Evolutionary conservation across 2,888 invertebrate species (phyloP).

Genomic region (Apotomis capreana): DNA sequence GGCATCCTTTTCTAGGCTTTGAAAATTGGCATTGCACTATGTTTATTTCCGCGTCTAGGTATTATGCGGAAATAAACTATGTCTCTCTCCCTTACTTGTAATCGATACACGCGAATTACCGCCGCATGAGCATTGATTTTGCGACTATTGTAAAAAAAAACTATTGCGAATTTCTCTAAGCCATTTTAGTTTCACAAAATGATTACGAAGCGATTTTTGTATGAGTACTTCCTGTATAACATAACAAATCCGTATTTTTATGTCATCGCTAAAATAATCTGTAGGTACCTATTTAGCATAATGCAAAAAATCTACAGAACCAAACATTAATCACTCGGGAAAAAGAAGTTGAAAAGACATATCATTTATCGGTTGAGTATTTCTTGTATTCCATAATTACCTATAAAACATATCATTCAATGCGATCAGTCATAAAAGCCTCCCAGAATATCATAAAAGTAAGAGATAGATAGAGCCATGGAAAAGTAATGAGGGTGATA

Average conservation of each 20-base stretch:
- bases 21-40: too few species aligned
- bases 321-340: not conserved
- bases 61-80: too few species aligned
- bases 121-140: too few species aligned
- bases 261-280: conserved; percentile 3
- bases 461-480: conserved; percentile 19
- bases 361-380: not conserved
- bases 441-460: conserved; percentile 6
- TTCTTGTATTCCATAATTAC: not conserved
- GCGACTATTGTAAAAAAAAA: too few species aligned
- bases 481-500: conserved; percentile 40
- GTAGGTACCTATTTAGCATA: not conserved
- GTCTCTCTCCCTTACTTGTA: too few species aligned
- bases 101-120: too few species aligned
- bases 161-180: too few species aligned
- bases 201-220: too few species aligned
- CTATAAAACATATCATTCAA: conserved; percentile 7
- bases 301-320: not conserved
- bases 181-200: too few species aligned
- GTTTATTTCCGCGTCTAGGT: too few species aligned
- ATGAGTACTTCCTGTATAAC: too few species aligned
- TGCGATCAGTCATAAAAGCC: conserved; percentile 7
- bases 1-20: too few species aligned
- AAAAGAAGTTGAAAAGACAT: not conserved
- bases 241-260: not conserved